Evolutionary conservation across 1,140 invertebrate species (phyloP).

Genomic region (Cephus cinctus): DNA sequence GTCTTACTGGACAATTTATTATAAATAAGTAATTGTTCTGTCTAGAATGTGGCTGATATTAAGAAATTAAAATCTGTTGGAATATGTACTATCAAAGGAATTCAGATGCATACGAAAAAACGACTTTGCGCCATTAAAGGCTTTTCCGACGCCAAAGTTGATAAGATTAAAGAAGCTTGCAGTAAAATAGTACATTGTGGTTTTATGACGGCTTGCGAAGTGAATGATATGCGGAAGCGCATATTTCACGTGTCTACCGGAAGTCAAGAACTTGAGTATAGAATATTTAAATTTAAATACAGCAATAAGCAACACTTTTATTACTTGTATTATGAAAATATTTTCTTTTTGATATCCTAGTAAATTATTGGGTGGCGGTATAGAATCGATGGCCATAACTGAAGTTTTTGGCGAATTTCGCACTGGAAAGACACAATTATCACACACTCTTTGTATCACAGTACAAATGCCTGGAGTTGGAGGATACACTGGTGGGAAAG

Average conservation of each 20-base stretch:
- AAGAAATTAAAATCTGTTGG: conserved; percentile 77
- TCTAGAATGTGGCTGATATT: too few relatives aligned
- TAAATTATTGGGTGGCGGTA: conserved; percentile 75
- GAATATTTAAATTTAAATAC: too few relatives aligned
- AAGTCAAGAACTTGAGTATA: conserved; percentile 72
- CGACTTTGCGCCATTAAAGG: conserved; percentile 74
- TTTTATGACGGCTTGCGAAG: conserved; percentile 76
- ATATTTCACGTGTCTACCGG: conserved; percentile 75
- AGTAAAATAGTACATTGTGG: conserved; percentile 57
- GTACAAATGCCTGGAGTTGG: conserved; percentile 70
- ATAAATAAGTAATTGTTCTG: too few relatives aligned
- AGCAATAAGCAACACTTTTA: too few relatives aligned
- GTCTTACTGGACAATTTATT: too few relatives aligned
- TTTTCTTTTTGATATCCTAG: conserved; percentile 41
- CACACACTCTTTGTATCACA: conserved; percentile 77
- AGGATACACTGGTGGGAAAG: conserved; percentile 77
- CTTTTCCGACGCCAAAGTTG: conserved; percentile 78
- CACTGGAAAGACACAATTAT: conserved; percentile 77
- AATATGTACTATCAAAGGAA: conserved; percentile 78
- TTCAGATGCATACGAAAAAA: conserved; percentile 79
- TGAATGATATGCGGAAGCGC: conserved; percentile 68
- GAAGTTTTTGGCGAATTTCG: conserved; percentile 89
- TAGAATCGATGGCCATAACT: conserved; percentile 88
- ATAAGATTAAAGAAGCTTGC: conserved; percentile 80
- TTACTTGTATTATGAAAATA: conserved; percentile 23